Evolutionary conservation across 2,113 vertebrate genomes (phyloP).

Genomic region (Sebastes schlegelii): DNA sequence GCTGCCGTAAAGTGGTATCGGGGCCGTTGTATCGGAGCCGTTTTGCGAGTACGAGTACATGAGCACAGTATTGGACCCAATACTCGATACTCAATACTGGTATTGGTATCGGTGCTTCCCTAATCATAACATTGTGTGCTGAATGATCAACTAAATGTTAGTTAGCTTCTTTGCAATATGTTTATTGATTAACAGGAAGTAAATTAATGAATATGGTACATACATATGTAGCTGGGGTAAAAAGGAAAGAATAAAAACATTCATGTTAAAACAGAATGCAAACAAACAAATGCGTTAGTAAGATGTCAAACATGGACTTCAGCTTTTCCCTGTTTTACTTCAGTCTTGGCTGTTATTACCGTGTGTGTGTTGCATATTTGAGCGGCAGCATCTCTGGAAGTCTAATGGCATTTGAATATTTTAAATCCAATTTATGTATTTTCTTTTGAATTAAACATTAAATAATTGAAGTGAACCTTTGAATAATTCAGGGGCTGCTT

Average conservation of each 20-base stretch:
- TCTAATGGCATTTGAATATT: slow-evolving; percentile 58
- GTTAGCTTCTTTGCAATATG: not conserved
- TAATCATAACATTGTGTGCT: no score
- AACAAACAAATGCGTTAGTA: not conserved
- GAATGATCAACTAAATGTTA: no score
- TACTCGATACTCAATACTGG: no score
- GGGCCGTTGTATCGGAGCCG: no score
- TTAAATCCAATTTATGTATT: slow-evolving; percentile 61
- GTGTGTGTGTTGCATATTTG: not conserved
- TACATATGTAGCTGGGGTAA: not conserved
- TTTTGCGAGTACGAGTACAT: no score
- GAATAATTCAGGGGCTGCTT: slow-evolving; percentile 63
- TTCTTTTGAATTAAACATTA: slow-evolving; percentile 60
- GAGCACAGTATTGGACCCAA: no score
- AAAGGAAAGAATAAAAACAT: not conserved
- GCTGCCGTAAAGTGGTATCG: no score
- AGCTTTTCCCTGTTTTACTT: not conserved
- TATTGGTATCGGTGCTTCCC: no score
- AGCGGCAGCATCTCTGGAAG: slow-evolving; percentile 8
- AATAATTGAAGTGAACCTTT: slow-evolving; percentile 54
- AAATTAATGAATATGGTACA: not conserved
- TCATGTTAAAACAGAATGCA: not conserved
- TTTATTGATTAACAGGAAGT: not conserved
- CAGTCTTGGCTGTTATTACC: not conserved
- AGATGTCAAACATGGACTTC: not conserved